Evolutionary conservation across 2,797 vertebrate genomes (phyloP).

Genomic region (Hyperoplus lanceolatus): DNA sequence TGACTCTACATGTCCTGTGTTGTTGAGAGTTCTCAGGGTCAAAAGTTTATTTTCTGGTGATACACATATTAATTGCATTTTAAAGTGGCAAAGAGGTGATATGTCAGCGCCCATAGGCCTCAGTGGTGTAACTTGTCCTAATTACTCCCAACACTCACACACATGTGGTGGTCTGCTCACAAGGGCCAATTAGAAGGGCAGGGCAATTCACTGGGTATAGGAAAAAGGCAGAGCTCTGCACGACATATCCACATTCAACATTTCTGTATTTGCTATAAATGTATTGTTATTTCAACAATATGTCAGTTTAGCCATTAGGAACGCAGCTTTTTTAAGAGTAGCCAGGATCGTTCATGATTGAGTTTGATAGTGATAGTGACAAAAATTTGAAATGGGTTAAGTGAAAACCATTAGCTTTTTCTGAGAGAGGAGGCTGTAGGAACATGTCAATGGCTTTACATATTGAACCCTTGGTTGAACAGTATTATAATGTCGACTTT

Average conservation of each 20-base stretch:
- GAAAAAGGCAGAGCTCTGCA: slow-evolving; percentile 43
- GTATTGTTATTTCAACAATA: neutral
- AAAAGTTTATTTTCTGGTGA: slow-evolving; percentile 42
- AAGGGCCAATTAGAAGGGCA: slow-evolving; percentile 77
- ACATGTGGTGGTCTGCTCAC: slow-evolving; percentile 65
- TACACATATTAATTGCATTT: slow-evolving; percentile 8
- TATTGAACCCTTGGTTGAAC: neutral
- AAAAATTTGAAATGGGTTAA: neutral
- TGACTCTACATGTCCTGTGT: slow-evolving; percentile 12
- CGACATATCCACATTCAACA: slow-evolving; percentile 11
- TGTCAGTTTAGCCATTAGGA: neutral
- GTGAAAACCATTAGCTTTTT: slow-evolving; percentile 12
- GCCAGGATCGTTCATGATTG: neutral
- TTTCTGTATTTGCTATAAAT: slow-evolving; percentile 1
- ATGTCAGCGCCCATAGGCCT: slow-evolving; percentile 60
- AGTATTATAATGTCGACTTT: neutral
- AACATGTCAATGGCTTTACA: slow-evolving; percentile 19
- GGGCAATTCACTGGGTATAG: slow-evolving; percentile 52
- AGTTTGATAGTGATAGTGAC: too few species aligned
- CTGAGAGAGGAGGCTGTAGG: slow-evolving; percentile 17
- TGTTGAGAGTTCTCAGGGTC: slow-evolving; percentile 30
- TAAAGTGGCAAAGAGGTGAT: slow-evolving; percentile 44
- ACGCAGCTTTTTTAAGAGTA: neutral
- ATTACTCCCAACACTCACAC: slow-evolving; percentile 73
- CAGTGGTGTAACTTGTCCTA: slow-evolving; percentile 61